Evolutionary conservation across 2,888 invertebrate genomes (phyloP), one percentile per base, ranked within the genome.

Genomic region (Fragum sueziense): DNA sequence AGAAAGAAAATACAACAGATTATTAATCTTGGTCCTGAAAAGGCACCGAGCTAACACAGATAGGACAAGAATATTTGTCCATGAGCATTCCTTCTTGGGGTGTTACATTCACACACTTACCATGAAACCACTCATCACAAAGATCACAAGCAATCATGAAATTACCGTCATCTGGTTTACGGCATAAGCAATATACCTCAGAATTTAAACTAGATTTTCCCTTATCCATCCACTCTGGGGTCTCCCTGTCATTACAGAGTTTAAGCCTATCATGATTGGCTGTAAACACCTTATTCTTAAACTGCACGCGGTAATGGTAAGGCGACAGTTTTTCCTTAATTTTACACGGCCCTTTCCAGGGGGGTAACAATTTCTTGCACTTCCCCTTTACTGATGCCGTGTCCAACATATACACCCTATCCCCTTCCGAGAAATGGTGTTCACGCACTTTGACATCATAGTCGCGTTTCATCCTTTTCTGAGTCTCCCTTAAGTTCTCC

Each of bases 381-480:
- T 61, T 61, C 29, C 61, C 61, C 20, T 61, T 61, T 9, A 61
- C 29, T 27, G 61, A 27, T 7, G 61, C 61, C 9, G 61, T 61
- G 29, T 61, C 29, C 25, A 61, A 27, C 61, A 61, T 61, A 27
- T 61, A 61, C 4, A 61, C 20, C 7, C 22, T 7, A 29, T 61
- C 61, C 29, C 61, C 29, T 22, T 61, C 29, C 4, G 6, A 27
- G 25, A 61, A 61, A 9, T 27, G 29, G 22, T 27, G 25, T 31
- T 61, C 61, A 47, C 47, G 47, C 17, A 47, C 47, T 47, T 47
- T 47, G 11, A 47, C 9, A 47, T 27, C 61, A 61, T 61, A 61
- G 61, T 61, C 61, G 20, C 61, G 29, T 31, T 61, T 61, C 61
- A 61, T 61, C 25, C 29, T 17, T 31, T 61, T 61, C 61, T 61